These are phyloP conservation scores for Polydrusus pterygomalis DNA, from an alignment of 2,888 invertebrate species.

Conservation along the genomic window DNA sequence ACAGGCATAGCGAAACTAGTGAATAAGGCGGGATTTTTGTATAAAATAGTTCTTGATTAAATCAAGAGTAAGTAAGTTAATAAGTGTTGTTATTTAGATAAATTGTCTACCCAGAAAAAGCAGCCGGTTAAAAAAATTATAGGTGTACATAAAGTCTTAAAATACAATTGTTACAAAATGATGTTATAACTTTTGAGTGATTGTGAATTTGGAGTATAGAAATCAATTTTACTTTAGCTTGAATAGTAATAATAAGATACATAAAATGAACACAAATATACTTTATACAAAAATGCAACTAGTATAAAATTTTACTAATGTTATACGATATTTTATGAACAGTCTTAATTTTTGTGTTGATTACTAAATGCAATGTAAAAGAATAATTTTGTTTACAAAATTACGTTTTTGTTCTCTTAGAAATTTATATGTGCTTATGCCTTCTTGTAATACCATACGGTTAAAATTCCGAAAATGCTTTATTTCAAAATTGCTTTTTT, in stretches of 20 bases:
- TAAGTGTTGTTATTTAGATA: no score
- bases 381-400: constrained; percentile 64
- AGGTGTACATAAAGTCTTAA: no score
- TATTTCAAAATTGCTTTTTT: constrained; percentile 29
- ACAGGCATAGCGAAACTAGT: no score
- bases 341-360: constrained; percentile 64
- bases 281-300: constrained; percentile 61
- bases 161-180: no score
- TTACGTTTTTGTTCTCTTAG: constrained; percentile 36
- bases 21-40: no score
- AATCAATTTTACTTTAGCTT: constrained; percentile 21
- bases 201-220: not conserved
- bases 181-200: not conserved
- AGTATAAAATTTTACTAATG: constrained; percentile 65
- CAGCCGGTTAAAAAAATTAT: no score
- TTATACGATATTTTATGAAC: constrained; percentile 61
- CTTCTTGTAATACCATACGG: constrained; percentile 9
- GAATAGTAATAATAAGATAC: constrained; percentile 57
- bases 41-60: no score
- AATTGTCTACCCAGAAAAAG: no score
- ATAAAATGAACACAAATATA: constrained; percentile 63
- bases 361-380: constrained; percentile 68
- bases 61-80: no score
- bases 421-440: constrained; percentile 29
- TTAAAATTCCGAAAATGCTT: constrained; percentile 14